A percentile compares a stretch with the other conserved stretches of the same genome.
phyloP scores from a whole-genome alignment of 2,888 invertebrate species.

The Sinodicranocentrus sp. region DNA sequence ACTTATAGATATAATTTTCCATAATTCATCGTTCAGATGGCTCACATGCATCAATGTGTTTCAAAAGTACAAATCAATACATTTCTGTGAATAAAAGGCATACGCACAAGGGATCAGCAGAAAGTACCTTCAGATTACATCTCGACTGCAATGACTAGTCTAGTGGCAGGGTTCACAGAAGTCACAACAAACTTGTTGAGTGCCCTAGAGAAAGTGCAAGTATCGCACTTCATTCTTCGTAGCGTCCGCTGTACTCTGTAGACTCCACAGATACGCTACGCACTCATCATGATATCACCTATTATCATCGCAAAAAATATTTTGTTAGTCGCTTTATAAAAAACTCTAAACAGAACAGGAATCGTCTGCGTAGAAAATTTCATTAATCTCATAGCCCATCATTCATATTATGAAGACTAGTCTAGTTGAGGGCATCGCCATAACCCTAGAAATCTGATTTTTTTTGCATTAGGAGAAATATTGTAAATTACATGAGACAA shows the following conservation, averaged over 20 bases:
- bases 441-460: too few relatives aligned
- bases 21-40: too few relatives aligned
- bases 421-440: too few relatives aligned
- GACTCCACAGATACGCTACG: not conserved
- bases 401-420: constrained; percentile 7
- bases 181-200: constrained; percentile 54
- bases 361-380: constrained; percentile 17
- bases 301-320: constrained; percentile 20
- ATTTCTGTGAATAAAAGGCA: too few relatives aligned
- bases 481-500: too few relatives aligned
- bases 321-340: not conserved
- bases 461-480: too few relatives aligned
- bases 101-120: too few relatives aligned
- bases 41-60: too few relatives aligned
- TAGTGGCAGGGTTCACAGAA: constrained; percentile 60
- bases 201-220: constrained; percentile 61
- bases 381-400: not conserved
- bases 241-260: too few relatives aligned
- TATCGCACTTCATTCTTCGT: not conserved
- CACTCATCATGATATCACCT: constrained; percentile 2
- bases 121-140: too few relatives aligned
- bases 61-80: too few relatives aligned
- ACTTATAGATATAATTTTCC: too few relatives aligned
- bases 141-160: constrained; percentile 22
- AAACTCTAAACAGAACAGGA: constrained; percentile 1